These are phyloP conservation scores for Benthosema pterotum DNA, from an alignment of 2,797 vertebrate genomes.

Conservation along the genomic window DNA sequence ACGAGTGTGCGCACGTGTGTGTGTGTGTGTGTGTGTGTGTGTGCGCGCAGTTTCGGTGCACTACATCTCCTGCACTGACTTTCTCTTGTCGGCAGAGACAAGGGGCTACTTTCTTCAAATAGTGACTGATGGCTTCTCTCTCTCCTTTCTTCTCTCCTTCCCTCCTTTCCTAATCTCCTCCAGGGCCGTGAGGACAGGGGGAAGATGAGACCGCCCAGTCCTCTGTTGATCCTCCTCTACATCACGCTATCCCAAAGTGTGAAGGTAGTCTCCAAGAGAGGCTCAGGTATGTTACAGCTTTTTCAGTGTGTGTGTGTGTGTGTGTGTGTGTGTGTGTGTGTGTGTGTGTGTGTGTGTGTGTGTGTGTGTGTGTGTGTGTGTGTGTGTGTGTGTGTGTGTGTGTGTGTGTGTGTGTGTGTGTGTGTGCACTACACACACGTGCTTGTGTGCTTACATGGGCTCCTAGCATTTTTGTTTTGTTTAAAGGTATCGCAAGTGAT, in stretches of 20 bases:
- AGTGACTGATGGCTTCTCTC: slow-evolving; percentile 48
- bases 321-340: neutral
- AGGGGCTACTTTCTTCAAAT: slow-evolving; percentile 45
- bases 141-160: neutral
- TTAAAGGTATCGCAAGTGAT: too few relatives aligned
- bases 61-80: slow-evolving; percentile 36
- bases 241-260: slow-evolving; percentile 89
- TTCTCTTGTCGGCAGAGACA: slow-evolving; percentile 44
- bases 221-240: slow-evolving; percentile 92
- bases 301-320: neutral
- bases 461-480: too few relatives aligned
- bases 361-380: slow-evolving; percentile 19
- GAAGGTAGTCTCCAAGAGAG: slow-evolving; percentile 97
- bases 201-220: slow-evolving; percentile 96
- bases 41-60: neutral
- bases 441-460: too few relatives aligned
- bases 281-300: slow-evolving; percentile 86
- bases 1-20: slow-evolving; percentile 27
- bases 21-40: slow-evolving; percentile 27
- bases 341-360: slow-evolving; percentile 18
- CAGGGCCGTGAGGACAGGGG: slow-evolving; percentile 76
- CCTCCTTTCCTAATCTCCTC: slow-evolving; percentile 17
- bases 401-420: too few relatives aligned
- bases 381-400: slow-evolving; percentile 12
- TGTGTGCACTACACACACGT: too few relatives aligned